Base-by-base conservation (phyloP, 2,113 vertebrate genomes). In the Brachyhypopomus gauderio region DNA sequence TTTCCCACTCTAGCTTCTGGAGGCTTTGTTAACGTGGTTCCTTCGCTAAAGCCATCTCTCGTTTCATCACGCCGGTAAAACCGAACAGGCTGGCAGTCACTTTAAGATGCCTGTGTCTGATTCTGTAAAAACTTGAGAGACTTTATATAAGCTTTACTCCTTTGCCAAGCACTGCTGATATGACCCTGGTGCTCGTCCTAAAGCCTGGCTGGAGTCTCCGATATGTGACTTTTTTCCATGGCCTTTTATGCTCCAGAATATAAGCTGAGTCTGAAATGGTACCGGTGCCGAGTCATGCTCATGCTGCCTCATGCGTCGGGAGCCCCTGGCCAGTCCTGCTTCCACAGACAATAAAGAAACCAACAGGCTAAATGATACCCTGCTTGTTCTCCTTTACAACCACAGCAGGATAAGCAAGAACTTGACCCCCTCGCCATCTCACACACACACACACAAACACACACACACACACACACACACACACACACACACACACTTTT, bases 381-480 rank as follows among this genome's bases (percentile, higher is more conserved):
- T 78, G 45, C 69, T 67, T 58, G 22, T 66, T 73, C 17, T 34
- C 34, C 22, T 45, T 45, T 58, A 74, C 17, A 74, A 38, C 60
- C 81, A 67, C 34, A 78, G n/a, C 34, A 56, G 48, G 59, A 74
- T 22, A 38, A 64, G 60, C 48, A 58, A 23, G 60, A 27, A 60
- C 45, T n/a, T n/a, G n/a, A n/a, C 16, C 72, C 11, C 11, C 25
- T n/a, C n/a, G n/a, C 64, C 64, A 23, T 4, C 25, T 20, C 23
- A 30, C 45, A 70, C 52, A 59, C 67, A 83, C 75, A 80, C 22
- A 77, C n/a, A 45, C 23, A 81, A 2, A 67, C 27, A 59, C 41
- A 77, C 48, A 72, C 45, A 30, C 45, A 70, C 52, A 59, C 67
- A 83, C 23, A 30, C 45, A 70, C 52, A 59, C 67, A 83, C 75